phyloP scores from a whole-genome alignment of 2,888 invertebrate genomes.

The Esperia sulphurella region DNA sequence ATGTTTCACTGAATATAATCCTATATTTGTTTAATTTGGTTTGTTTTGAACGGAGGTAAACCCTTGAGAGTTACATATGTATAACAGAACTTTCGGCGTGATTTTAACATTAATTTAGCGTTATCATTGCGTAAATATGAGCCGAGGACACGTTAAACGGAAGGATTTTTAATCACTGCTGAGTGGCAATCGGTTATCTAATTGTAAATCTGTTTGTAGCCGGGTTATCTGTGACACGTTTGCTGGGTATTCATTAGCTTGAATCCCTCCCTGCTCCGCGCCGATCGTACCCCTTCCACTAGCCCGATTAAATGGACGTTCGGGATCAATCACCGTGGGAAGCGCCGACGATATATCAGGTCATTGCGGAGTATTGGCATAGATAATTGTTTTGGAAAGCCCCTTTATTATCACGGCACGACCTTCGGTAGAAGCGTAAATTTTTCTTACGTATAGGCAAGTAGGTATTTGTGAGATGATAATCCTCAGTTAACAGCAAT shows the following conservation, averaged over 20 bases:
- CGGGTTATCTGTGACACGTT: constrained; percentile 7
- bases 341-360: constrained; percentile 21
- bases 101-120: neutral
- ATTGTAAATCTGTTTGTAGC: neutral
- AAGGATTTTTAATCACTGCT: neutral
- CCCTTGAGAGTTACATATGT: constrained; percentile 1
- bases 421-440: neutral
- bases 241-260: constrained; percentile 18
- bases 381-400: constrained; percentile 2
- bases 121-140: neutral
- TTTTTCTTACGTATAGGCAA: too few relatives aligned
- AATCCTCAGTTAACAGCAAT: too few relatives aligned
- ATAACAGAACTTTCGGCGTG: neutral
- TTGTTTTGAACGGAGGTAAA: constrained; percentile 47
- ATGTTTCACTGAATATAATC: constrained; percentile 78
- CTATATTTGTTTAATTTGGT: constrained; percentile 77
- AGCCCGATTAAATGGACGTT: constrained; percentile 16
- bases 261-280: constrained; percentile 12
- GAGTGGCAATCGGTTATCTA: constrained; percentile 7
- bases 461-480: too few relatives aligned
- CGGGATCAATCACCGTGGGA: constrained; percentile 26
- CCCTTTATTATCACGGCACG: neutral
- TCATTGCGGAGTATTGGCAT: constrained; percentile 12
- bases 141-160: neutral
- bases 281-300: neutral